These are phyloP conservation scores for Apantesis nais DNA, from an alignment of 2,888 invertebrate species.

Conservation along the genomic window DNA sequence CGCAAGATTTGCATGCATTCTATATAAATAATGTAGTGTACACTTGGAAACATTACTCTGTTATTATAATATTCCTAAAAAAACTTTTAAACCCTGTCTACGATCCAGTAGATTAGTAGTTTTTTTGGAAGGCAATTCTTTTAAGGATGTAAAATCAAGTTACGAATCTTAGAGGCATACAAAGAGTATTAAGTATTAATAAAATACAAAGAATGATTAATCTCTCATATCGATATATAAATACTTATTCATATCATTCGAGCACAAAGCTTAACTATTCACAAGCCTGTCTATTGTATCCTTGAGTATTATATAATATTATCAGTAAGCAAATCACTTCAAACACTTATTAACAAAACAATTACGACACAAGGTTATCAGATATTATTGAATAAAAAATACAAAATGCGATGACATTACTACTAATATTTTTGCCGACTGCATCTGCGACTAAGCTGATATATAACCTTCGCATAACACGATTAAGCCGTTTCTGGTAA, in stretches of 20 bases:
- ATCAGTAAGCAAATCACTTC: constrained; percentile 3
- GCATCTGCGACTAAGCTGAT: background rate
- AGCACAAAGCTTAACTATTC: background rate
- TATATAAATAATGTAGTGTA: too few species aligned
- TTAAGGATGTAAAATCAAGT: too few species aligned
- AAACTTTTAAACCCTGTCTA: too few species aligned
- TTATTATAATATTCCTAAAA: too few species aligned
- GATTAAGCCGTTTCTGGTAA: background rate
- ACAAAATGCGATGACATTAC: too few species aligned
- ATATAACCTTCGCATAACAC: too few species aligned
- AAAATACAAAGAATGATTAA: too few species aligned
- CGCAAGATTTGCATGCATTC: background rate
- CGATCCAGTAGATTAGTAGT: too few species aligned
- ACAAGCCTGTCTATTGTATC: background rate
- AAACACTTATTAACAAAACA: background rate
- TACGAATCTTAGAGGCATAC: too few species aligned
- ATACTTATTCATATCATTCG: background rate
- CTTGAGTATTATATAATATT: background rate
- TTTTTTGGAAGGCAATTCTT: too few species aligned
- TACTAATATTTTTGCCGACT: background rate
- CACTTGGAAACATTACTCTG: background rate
- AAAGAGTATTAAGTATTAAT: too few species aligned
- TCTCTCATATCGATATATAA: background rate
- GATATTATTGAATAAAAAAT: background rate
- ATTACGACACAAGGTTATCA: background rate